Conservation (phyloP, 2,888 invertebrate species). For the Drosophila rubida region DNA sequence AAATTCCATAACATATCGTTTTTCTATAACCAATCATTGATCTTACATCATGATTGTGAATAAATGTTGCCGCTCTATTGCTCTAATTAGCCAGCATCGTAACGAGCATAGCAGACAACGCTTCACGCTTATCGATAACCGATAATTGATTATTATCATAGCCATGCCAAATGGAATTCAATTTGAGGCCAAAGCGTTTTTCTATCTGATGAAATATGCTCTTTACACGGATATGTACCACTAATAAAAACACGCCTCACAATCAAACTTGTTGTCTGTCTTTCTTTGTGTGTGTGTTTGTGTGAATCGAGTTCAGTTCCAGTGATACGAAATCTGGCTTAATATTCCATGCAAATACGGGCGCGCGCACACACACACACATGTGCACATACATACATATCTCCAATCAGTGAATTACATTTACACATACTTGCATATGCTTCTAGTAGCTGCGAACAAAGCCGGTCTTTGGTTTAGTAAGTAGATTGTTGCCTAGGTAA, state of each 20-base stretch:
- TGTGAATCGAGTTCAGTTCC: constrained; percentile 22
- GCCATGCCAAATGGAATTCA: background rate
- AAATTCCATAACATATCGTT: too few species aligned
- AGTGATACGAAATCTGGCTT: constrained; percentile 38
- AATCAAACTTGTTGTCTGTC: constrained; percentile 30
- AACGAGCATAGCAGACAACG: background rate
- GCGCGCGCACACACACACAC: background rate
- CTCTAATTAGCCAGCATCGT: background rate
- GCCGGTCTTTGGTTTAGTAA: constrained; percentile 42
- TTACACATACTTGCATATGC: background rate
- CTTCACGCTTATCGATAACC: background rate
- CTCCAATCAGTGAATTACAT: constrained; percentile 32
- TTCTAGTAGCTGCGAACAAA: constrained; percentile 21
- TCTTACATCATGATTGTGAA: too few species aligned
- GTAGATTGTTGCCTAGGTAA: constrained; percentile 32
- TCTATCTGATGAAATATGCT: constrained; percentile 7
- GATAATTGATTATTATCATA: background rate
- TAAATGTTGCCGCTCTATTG: background rate
- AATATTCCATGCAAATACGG: constrained; percentile 46
- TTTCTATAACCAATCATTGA: too few species aligned
- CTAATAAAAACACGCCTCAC: constrained; percentile 12
- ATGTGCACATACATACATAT: background rate
- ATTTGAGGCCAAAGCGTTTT: background rate
- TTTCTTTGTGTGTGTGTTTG: background rate
- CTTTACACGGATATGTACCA: background rate